These are phyloP conservation scores for Cirrhinus mrigala DNA, from an alignment of 2,797 vertebrate genomes.

Conservation along the genomic window DNA sequence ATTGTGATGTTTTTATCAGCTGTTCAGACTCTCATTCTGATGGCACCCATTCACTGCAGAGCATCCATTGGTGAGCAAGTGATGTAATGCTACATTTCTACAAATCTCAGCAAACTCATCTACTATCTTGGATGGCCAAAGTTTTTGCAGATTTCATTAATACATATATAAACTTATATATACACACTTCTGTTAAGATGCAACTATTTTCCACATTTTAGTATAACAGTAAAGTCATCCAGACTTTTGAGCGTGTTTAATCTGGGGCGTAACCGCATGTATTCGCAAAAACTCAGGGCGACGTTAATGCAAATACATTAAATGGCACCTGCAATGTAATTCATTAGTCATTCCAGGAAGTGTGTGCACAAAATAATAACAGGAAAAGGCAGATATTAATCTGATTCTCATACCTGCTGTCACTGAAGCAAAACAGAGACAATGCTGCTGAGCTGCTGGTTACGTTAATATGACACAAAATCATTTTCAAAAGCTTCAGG, in stretches of 20 bases:
- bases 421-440: neutral
- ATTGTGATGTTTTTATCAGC: no score
- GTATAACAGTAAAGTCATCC: neutral
- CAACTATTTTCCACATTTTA: neutral
- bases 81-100: no score
- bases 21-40: no score
- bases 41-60: no score
- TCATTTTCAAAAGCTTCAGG: neutral
- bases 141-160: no score
- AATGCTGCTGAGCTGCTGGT: neutral
- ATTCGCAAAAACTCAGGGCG: neutral
- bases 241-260: neutral
- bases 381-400: conserved; percentile 1
- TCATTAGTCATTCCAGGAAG: conserved; percentile 2
- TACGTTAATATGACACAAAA: neutral
- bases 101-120: no score
- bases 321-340: neutral
- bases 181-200: neutral
- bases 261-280: neutral
- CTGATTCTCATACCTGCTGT: neutral
- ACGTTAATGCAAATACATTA: conserved; percentile 11
- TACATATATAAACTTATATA: no score
- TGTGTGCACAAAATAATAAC: neutral
- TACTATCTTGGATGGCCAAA: no score
- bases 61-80: no score